Conservation (phyloP, 2,113 vertebrate genomes). For the Motacilla tschutschensis region DNA sequence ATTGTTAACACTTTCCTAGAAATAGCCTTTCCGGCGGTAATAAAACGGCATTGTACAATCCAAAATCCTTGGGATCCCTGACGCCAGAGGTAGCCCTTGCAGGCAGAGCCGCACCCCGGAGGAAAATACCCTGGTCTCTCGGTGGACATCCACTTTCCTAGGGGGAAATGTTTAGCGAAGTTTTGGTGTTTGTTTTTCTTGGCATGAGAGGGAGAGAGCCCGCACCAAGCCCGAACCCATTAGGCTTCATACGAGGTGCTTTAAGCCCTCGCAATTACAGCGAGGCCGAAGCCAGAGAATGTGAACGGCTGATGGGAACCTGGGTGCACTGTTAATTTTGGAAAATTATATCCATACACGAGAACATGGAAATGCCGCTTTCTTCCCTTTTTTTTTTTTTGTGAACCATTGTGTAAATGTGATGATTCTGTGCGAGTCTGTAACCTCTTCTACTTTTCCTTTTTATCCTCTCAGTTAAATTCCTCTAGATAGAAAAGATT, state of each 20-base stretch:
- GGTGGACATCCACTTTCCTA: neutral
- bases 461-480: neutral
- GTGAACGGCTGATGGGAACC: neutral
- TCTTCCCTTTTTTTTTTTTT: neutral
- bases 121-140: neutral
- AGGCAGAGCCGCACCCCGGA: neutral
- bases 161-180: neutral
- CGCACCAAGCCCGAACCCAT: neutral
- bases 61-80: neutral
- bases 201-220: neutral
- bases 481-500: neutral
- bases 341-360: neutral
- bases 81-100: neutral
- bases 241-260: neutral
- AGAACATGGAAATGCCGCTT: neutral
- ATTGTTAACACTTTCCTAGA: constrained; percentile 64
- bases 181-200: constrained; percentile 17
- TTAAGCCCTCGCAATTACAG: neutral
- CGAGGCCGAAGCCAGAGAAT: neutral
- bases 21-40: constrained; percentile 29
- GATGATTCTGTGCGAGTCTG: neutral
- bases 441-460: neutral
- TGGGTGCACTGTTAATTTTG: neutral
- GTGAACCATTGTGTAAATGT: neutral
- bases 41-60: neutral